A percentile compares a stretch with the other conserved stretches of the same genome.
phyloP scores from a whole-genome alignment of 2,797 vertebrate species.

The Pempheris klunzingeri region DNA sequence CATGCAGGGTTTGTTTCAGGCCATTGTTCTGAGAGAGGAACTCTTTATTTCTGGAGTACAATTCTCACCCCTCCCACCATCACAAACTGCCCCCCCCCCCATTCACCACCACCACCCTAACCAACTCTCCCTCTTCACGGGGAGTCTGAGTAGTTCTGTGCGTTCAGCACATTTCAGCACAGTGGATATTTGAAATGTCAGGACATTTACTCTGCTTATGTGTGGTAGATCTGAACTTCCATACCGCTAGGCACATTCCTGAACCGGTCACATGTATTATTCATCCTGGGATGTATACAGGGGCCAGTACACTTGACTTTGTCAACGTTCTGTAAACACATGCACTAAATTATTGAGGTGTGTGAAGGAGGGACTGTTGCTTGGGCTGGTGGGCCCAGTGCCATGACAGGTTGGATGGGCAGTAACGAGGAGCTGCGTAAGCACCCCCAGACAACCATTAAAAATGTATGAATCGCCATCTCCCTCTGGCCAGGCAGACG shows the following conservation, averaged over 20 bases:
- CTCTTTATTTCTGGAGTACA: slow-evolving; percentile 66
- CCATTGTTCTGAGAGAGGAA: slow-evolving; percentile 59
- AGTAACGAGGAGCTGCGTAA: slow-evolving; percentile 77
- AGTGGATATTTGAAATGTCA: slow-evolving; percentile 86
- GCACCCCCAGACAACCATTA: slow-evolving; percentile 72
- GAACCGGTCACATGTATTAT: slow-evolving; percentile 79
- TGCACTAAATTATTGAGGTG: slow-evolving; percentile 84
- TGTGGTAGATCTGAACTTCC: slow-evolving; percentile 76
- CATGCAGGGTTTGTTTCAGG: slow-evolving; percentile 59
- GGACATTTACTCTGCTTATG: slow-evolving; percentile 84
- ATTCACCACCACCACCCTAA: slow-evolving; percentile 30
- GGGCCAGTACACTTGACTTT: slow-evolving; percentile 79
- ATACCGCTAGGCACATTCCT: slow-evolving; percentile 74
- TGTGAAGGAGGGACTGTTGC: slow-evolving; percentile 70
- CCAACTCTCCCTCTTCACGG: slow-evolving; percentile 63
- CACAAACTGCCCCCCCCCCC: slow-evolving; percentile 13
- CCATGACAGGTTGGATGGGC: slow-evolving; percentile 76
- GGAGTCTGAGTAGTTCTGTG: slow-evolving; percentile 73
- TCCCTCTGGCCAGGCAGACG: slow-evolving; percentile 58
- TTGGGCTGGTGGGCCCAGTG: slow-evolving; percentile 44
- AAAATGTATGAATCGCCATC: slow-evolving; percentile 75
- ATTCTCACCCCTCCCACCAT: slow-evolving; percentile 36
- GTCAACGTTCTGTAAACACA: slow-evolving; percentile 84
- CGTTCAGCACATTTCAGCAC: slow-evolving; percentile 80
- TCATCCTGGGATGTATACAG: slow-evolving; percentile 76